Base-by-base conservation (phyloP, 1,140 invertebrate genomes). In the Caerostris darwini region DNA sequence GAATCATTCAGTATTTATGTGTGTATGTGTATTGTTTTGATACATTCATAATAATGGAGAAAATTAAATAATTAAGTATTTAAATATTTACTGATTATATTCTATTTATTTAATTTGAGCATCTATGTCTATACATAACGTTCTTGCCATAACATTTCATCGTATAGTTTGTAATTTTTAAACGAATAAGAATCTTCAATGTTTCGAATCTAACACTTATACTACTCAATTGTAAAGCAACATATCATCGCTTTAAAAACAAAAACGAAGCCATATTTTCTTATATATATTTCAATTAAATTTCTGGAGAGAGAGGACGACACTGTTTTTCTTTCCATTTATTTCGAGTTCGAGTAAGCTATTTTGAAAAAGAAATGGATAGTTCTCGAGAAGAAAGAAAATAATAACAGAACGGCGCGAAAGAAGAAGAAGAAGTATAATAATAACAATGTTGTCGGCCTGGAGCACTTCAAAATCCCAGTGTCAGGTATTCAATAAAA, bases 401-500 rank as follows among this genome's bases (percentile, higher is more conserved):
- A 56, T 57, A 57, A 54, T 7, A n/a, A 57, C 14, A 83, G 57
- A 57, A 81, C 34, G 71, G 12, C 0, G 3, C 82, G 56, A 77
- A 53, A 50, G 10, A 77, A 50, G 14, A n/a, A n/a, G n/a, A 8
- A 77, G 10, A 77, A 50, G 71, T 8, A 50, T 77, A 77, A 50
- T 50, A 77, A 77, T 77, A 77, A 77, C 71, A 77, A 77, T 34
- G 71, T 77, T 6, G 71, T 77, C 71, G 71, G 8, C 71, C 71
- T 50, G 34, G 71, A 77, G 71, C 71, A 77, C 71, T 77, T 77
- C 71, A 77, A 77, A 12, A 77, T 53, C 34, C 71, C 5, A 77
- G 61, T 85, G 90, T 85, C 81, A 61, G 59, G 90, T 92, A 92
- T 92, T 85, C 90, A 85, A 92, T 92, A 92, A 92, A 92, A 85